A percentile compares a stretch with the other conserved stretches of the same genome.
phyloP scores from a whole-genome alignment of 2,113 vertebrate species.

The Gasterosteus aculeatus region DNA sequence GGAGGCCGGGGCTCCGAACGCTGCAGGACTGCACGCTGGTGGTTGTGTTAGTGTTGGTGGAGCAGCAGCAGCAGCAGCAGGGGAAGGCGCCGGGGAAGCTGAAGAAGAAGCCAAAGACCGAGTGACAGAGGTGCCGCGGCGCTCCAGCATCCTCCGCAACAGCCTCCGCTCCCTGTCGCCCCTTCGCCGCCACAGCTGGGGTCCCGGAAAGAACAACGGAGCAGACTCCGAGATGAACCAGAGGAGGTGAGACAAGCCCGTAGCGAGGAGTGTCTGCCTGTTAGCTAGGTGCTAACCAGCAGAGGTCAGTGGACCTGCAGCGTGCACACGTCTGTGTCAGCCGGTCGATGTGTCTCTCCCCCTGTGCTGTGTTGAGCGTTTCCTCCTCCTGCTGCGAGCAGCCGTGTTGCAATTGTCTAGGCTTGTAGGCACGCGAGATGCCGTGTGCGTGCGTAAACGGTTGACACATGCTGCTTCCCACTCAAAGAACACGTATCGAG shows the following conservation, averaged over 20 bases:
- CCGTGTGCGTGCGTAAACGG: not conserved
- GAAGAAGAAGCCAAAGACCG: slow-evolving; percentile 93
- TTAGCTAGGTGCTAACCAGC: slow-evolving; percentile 24
- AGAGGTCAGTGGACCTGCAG: slow-evolving; percentile 33
- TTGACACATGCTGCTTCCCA: not conserved
- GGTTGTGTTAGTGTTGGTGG: slow-evolving; percentile 29
- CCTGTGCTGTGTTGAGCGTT: slow-evolving; percentile 35
- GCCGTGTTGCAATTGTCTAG: slow-evolving; percentile 54
- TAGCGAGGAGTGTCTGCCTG: slow-evolving; percentile 1
- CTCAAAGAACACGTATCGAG: not conserved
- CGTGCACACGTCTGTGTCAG: slow-evolving; percentile 35
- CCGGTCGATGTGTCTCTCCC: slow-evolving; percentile 41
- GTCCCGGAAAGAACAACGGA: slow-evolving; percentile 89
- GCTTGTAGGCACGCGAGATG: slow-evolving; percentile 24
- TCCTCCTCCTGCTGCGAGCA: slow-evolving; percentile 47
- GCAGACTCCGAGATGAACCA: slow-evolving; percentile 91
- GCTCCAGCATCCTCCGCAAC: slow-evolving; percentile 77
- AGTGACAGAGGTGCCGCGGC: slow-evolving; percentile 85
- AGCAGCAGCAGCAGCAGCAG: slow-evolving; percentile 17
- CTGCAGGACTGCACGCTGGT: slow-evolving; percentile 36
- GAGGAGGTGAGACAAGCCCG: slow-evolving; percentile 85
- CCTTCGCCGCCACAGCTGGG: slow-evolving; percentile 96
- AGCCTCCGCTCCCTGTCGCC: slow-evolving; percentile 89
- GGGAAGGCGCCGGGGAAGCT: slow-evolving; percentile 74
- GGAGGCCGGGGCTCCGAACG: slow-evolving; percentile 28